Evolutionary conservation across 2,113 vertebrate species (phyloP).

Genomic region (Entomyzon cyanotis): DNA sequence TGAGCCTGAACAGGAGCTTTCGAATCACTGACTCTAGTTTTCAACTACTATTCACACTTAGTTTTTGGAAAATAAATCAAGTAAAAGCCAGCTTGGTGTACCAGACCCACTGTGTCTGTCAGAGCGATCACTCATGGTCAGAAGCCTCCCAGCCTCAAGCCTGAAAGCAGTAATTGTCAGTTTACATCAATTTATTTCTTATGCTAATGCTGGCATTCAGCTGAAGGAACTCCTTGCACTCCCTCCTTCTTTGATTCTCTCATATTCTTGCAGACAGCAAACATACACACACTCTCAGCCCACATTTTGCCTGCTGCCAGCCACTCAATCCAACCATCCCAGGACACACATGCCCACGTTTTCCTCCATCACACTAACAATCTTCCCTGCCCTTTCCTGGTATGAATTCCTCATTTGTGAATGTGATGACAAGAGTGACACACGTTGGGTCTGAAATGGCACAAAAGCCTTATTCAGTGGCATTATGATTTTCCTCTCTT

Average conservation of each 20-base stretch:
- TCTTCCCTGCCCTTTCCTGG: not conserved
- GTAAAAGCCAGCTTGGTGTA: not conserved
- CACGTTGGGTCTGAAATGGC: not conserved
- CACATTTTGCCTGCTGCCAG: not conserved
- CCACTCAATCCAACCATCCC: not conserved
- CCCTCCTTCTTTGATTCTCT: not conserved
- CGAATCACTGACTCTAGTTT: not conserved
- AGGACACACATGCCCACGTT: not conserved
- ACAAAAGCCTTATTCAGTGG: not conserved
- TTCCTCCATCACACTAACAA: not conserved
- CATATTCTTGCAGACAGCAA: not conserved
- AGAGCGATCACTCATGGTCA: not conserved
- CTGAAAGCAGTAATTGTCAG: conserved; percentile 31
- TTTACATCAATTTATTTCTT: not conserved
- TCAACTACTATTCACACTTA: not conserved
- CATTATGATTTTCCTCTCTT: not conserved
- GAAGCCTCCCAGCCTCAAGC: not conserved
- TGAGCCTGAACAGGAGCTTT: not conserved
- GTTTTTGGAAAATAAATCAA: not conserved
- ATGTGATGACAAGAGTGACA: not conserved
- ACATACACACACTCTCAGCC: not conserved
- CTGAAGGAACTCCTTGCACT: not conserved
- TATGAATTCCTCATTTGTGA: not conserved
- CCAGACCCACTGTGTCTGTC: not conserved
- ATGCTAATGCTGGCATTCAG: not conserved